phyloP scores from a whole-genome alignment of 2,797 vertebrate genomes.

The Gephyroberyx darwinii region DNA sequence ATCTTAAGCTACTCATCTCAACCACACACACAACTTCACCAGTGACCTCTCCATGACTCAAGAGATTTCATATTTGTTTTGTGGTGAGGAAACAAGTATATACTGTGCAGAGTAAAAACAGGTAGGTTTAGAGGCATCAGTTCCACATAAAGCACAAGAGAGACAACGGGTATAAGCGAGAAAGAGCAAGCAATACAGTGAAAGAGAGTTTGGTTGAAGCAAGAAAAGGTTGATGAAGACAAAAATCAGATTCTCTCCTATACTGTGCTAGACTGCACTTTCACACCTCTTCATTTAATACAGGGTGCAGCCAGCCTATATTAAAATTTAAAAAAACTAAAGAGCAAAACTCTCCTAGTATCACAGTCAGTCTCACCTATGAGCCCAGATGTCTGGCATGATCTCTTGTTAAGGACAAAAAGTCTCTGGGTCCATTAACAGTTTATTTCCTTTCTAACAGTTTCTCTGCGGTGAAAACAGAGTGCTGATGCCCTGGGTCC shows the following conservation, averaged over 20 bases:
- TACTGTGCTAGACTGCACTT: not conserved
- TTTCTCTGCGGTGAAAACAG: constrained; percentile 17
- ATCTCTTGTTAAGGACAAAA: constrained; percentile 1
- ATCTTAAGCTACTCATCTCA: constrained; percentile 47
- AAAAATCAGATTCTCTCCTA: not conserved
- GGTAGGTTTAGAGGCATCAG: constrained; percentile 8
- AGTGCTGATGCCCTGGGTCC: constrained; percentile 30
- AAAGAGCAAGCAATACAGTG: constrained; percentile 1
- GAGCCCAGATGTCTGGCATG: constrained; percentile 27
- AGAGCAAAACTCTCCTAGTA: not conserved
- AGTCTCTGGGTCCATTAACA: constrained; percentile 13
- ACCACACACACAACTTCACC: constrained; percentile 24
- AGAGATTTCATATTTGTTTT: constrained; percentile 38
- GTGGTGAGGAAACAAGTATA: constrained; percentile 19
- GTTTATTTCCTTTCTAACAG: constrained; percentile 8
- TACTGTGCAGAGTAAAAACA: constrained; percentile 12
- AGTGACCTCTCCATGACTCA: constrained; percentile 28
- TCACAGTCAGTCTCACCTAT: constrained; percentile 12
- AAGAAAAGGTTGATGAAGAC: constrained; percentile 1
- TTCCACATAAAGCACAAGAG: constrained; percentile 8
- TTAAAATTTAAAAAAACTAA: not conserved
- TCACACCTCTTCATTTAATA: not conserved
- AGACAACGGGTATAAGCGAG: constrained; percentile 9
- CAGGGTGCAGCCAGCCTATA: not conserved
- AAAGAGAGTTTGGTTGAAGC: constrained; percentile 12